These are phyloP conservation scores for Rhagoletis zephyria DNA, from an alignment of 1,140 invertebrate genomes.

Conservation along the genomic window DNA sequence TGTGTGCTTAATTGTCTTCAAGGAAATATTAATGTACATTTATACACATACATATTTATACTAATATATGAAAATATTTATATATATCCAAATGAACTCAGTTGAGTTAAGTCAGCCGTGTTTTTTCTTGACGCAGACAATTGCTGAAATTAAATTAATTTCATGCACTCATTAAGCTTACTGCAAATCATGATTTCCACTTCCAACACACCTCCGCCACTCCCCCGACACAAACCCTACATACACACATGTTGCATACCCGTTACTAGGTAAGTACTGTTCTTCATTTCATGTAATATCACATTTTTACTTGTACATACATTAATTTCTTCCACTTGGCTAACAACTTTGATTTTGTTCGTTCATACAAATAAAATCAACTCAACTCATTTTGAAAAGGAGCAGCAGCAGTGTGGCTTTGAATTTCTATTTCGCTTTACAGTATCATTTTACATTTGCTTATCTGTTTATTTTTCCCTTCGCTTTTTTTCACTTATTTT, in stretches of 20 bases:
- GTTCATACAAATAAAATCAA: neutral
- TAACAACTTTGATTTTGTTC: slow-evolving; percentile 37
- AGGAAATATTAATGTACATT: neutral
- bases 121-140: neutral
- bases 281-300: neutral
- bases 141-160: slow-evolving; percentile 31
- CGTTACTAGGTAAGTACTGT: neutral
- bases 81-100: slow-evolving; percentile 34
- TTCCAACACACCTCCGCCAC: neutral
- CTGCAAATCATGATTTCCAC: neutral
- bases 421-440: no score
- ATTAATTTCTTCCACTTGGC: slow-evolving; percentile 25
- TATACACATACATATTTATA: neutral
- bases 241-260: neutral
- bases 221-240: neutral
- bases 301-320: neutral
- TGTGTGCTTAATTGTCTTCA: no score
- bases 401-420: no score
- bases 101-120: neutral
- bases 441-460: neutral
- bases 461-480: neutral
- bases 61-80: neutral
- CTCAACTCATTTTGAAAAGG: neutral
- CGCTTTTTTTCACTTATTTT: neutral
- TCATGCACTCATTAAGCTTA: slow-evolving; percentile 24